Evolutionary conservation across 2,113 vertebrate species (phyloP).

Genomic region (Rallus limicola): DNA sequence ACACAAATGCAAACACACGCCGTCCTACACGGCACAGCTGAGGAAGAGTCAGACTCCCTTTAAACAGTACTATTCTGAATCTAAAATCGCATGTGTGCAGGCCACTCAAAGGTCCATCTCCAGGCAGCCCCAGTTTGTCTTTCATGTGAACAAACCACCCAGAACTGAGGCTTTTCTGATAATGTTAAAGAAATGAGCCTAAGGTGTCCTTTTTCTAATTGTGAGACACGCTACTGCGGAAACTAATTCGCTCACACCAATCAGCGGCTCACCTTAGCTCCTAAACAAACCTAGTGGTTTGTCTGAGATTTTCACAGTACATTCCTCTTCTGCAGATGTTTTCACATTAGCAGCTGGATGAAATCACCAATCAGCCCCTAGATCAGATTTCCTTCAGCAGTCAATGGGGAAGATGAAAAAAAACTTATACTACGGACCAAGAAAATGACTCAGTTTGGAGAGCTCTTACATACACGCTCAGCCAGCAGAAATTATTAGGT

Average conservation of each 20-base stretch:
- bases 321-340: not conserved
- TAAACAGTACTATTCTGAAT: not conserved
- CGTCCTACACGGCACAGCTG: not conserved
- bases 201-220: not conserved
- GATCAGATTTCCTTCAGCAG: not conserved
- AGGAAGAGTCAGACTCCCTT: not conserved
- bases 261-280: not conserved
- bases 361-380: not conserved
- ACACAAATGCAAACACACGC: not conserved
- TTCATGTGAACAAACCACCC: not conserved
- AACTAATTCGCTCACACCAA: rapidly evolving
- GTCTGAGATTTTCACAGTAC: not conserved
- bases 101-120: not conserved
- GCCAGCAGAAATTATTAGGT: not conserved
- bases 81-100: not conserved
- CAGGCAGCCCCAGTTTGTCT: not conserved
- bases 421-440: not conserved
- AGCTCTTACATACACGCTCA: not conserved
- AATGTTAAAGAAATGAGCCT: not conserved
- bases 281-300: not conserved
- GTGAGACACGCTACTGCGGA: not conserved
- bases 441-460: not conserved
- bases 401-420: not conserved
- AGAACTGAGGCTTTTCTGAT: not conserved
- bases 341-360: not conserved